Evolutionary conservation across 2,113 vertebrate genomes (phyloP).

Genomic region (Mormyrus lacerda): DNA sequence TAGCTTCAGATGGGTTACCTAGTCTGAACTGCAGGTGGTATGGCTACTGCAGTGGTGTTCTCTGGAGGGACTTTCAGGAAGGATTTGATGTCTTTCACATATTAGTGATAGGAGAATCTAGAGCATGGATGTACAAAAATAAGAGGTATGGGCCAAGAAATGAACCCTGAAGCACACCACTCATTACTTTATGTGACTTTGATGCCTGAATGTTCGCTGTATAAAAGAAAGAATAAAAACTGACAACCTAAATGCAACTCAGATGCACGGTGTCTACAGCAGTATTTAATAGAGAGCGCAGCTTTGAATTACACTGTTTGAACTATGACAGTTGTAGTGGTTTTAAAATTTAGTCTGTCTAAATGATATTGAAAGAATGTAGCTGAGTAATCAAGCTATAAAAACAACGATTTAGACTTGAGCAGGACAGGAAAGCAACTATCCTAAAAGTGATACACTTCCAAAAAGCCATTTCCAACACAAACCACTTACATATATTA

Average conservation of each 20-base stretch:
- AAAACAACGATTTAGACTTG: neutral
- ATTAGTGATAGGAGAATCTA: neutral
- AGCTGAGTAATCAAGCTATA: neutral
- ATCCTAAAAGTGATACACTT: neutral
- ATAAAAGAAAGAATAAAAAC: neutral
- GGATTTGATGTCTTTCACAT: neutral
- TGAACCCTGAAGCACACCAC: neutral
- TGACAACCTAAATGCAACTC: neutral
- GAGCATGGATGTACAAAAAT: neutral
- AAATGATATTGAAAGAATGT: neutral
- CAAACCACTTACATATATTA: too few species aligned
- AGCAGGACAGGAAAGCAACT: neutral
- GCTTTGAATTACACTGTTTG: neutral
- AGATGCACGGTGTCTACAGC: neutral
- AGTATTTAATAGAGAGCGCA: neutral
- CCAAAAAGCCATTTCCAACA: too few species aligned
- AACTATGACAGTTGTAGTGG: neutral
- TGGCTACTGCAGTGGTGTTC: neutral
- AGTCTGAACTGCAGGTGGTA: neutral
- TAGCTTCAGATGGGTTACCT: neutral
- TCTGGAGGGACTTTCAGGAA: neutral
- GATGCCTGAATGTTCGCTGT: neutral
- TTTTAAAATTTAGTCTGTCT: neutral
- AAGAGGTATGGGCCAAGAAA: neutral
- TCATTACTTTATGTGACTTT: neutral